Conservation (phyloP, 2,797 vertebrate genomes). For the Alfaro cultratus region DNA sequence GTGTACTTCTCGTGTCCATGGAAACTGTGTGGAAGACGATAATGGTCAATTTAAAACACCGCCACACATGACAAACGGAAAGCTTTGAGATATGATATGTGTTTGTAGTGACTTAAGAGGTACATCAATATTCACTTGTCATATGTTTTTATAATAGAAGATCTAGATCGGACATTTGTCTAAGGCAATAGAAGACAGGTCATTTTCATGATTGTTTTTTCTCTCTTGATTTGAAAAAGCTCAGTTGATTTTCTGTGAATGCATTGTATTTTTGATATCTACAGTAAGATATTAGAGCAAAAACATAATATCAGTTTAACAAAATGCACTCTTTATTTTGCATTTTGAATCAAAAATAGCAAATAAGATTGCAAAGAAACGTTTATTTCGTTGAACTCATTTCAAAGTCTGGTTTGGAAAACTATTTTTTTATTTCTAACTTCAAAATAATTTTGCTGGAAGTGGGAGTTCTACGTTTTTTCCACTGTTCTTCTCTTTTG, state of each 20-base stretch:
- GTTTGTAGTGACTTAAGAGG: constrained; percentile 25
- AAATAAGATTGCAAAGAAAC: background rate
- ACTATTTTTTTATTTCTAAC: background rate
- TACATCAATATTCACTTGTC: background rate
- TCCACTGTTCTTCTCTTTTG: background rate
- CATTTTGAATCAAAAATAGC: background rate
- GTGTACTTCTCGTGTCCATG: constrained; percentile 61
- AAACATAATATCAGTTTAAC: background rate
- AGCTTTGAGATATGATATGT: constrained; percentile 35
- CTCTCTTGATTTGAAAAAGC: background rate
- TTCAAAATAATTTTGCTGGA: background rate
- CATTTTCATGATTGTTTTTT: background rate
- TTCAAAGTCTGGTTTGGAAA: background rate
- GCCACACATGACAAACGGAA: constrained; percentile 35
- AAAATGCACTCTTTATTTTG: background rate
- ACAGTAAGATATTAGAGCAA: background rate
- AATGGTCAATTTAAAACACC: constrained; percentile 40
- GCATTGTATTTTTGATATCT: background rate
- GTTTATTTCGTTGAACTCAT: background rate
- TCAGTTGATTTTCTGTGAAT: background rate
- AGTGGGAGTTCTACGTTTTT: background rate
- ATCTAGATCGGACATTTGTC: background rate
- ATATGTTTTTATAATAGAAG: background rate
- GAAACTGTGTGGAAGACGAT: constrained; percentile 57
- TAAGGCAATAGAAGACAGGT: background rate